Evolutionary conservation across 1,140 invertebrate species (phyloP).

Genomic region (Drosophila repletoides): DNA sequence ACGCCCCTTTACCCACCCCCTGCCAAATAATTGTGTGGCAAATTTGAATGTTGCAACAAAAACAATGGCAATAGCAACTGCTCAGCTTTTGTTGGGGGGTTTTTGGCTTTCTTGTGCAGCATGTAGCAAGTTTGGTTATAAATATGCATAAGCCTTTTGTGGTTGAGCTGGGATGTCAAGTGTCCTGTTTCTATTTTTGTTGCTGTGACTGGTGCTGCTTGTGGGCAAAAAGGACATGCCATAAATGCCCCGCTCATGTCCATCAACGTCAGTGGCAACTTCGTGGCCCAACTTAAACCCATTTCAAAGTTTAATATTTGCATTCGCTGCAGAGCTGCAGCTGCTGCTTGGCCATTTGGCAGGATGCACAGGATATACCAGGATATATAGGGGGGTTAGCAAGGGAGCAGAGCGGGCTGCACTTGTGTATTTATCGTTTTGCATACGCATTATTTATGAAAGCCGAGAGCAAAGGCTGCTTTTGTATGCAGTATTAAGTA

Average conservation of each 20-base stretch:
- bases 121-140: slow-evolving; percentile 61
- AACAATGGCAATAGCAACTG: slow-evolving; percentile 33
- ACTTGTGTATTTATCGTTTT: slow-evolving; percentile 71
- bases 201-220: too few relatives aligned
- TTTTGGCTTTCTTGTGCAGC: slow-evolving; percentile 46
- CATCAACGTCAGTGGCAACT: slow-evolving; percentile 53
- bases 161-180: slow-evolving; percentile 19
- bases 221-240: slow-evolving; percentile 45
- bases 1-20: background rate
- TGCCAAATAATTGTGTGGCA: background rate
- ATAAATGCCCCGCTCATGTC: slow-evolving; percentile 58
- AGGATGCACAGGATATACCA: background rate
- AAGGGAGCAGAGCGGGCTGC: slow-evolving; percentile 12
- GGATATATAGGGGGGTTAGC: background rate
- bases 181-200: too few relatives aligned
- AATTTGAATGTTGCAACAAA: background rate
- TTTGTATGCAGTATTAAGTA: slow-evolving; percentile 58
- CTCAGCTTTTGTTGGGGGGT: slow-evolving; percentile 3
- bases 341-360: slow-evolving; percentile 51
- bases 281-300: background rate
- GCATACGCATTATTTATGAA: slow-evolving; percentile 75
- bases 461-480: slow-evolving; percentile 26
- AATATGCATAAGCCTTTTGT: slow-evolving; percentile 71
- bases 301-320: slow-evolving; percentile 43
- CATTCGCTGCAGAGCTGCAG: slow-evolving; percentile 42